Evolutionary conservation across 2,888 invertebrate genomes (phyloP).

Genomic region (Deilephila porcellus): DNA sequence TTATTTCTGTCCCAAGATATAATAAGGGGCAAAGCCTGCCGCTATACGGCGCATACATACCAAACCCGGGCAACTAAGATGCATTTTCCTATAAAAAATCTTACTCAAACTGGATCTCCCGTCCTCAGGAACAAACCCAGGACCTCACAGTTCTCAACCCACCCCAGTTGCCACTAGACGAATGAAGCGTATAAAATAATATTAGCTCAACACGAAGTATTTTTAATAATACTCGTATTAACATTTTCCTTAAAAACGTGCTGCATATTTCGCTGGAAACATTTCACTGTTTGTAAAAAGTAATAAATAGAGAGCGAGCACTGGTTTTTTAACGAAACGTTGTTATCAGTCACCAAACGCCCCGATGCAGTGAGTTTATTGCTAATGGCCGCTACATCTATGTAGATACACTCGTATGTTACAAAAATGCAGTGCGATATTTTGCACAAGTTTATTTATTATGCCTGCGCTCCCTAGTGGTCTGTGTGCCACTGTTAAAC

Average conservation of each 20-base stretch:
- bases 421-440: background rate
- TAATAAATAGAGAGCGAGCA: background rate
- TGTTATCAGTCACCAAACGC: slow-evolving; percentile 8
- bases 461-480: background rate
- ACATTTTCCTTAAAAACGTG: background rate
- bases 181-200: background rate
- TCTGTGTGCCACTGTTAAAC: background rate
- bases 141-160: too few relatives aligned
- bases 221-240: background rate
- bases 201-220: background rate
- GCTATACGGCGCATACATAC: too few relatives aligned
- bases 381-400: background rate
- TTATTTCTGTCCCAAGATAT: too few relatives aligned
- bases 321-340: background rate
- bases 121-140: too few relatives aligned
- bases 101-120: too few relatives aligned
- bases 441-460: background rate
- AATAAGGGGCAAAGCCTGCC: too few relatives aligned
- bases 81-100: too few relatives aligned
- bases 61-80: too few relatives aligned
- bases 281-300: background rate
- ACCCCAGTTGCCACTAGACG: too few relatives aligned
- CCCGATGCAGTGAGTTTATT: slow-evolving; percentile 6
- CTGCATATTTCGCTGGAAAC: background rate
- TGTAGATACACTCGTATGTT: slow-evolving; percentile 3